Evolutionary conservation across 2,888 invertebrate genomes (phyloP), one percentile per base, ranked within the genome.

Genomic region (Pecten maximus): DNA sequence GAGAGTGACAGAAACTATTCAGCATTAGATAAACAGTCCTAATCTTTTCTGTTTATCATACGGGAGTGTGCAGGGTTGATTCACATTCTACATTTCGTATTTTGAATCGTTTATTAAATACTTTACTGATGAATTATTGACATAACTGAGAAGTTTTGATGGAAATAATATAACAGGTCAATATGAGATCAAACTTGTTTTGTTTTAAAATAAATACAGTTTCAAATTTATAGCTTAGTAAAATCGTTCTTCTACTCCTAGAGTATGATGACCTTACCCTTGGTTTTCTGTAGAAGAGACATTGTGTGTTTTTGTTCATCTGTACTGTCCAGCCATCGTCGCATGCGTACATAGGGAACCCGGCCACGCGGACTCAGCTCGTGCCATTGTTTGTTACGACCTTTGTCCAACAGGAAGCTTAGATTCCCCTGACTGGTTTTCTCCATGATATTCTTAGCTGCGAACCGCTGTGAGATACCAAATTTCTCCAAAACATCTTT

Each of bases 351-450:
- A 86, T 94, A 94, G 0, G 94, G 94, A 6, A 94, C 89, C 40
- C 94, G 91, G 50, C 94, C 94, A 87, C 93, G 90, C 0, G 92
- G 91, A 74, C 94, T 94, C 15, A 94, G 91, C 89, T 94, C 94
- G 40, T 90, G 92, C 94, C 94, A 94, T 39, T 88, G 90, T 86
- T 93, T 93, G 39, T 91, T 92, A 35, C 93, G 92, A 1, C 94
- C 94, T 87, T 94, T 94, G 39, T 94, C 94, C 91, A 94, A 91
- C 19, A 94, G 93, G 88, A 94, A 94, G 88, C 94, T 94, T 0
- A 94, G 93, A 86, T 94, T 94, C 0, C 94, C 94, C 88, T 94
- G 94, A 86, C 94, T 94, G 10, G 94, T 94, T n/a, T 94, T 93
- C 44, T 94, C 93, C 94, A 94, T 94, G 19, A 94, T 93, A 88